Conservation (phyloP, 2,888 invertebrate genomes). For the Aleiodes testaceus region DNA sequence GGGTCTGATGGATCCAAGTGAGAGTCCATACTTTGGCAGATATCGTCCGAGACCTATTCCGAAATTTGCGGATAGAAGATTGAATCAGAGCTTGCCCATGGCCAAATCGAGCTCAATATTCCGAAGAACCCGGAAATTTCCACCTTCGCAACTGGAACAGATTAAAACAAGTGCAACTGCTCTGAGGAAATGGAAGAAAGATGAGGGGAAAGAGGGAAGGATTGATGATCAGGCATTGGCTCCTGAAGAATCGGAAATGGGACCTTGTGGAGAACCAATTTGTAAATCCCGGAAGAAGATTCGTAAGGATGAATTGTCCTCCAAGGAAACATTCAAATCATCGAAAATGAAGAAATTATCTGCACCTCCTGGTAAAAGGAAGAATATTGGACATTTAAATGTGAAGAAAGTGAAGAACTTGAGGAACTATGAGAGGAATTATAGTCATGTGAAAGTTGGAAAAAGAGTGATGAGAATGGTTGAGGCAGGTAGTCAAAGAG, state of each 20-base stretch:
- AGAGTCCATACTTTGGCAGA: slow-evolving; percentile 59
- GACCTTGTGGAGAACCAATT: slow-evolving; percentile 49
- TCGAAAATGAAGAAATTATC: not conserved
- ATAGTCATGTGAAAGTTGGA: slow-evolving; percentile 44
- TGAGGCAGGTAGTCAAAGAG: slow-evolving; percentile 35
- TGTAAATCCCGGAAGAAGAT: slow-evolving; percentile 44
- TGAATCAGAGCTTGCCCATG: not conserved
- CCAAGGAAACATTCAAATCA: slow-evolving; percentile 32
- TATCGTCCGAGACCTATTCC: slow-evolving; percentile 30
- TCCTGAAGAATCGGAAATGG: slow-evolving; percentile 33
- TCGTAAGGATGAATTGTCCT: not conserved
- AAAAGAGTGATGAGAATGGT: slow-evolving; percentile 51
- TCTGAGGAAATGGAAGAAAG: slow-evolving; percentile 37
- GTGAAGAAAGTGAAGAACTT: not conserved
- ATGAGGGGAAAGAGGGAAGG: slow-evolving; percentile 47
- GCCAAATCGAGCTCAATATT: not conserved
- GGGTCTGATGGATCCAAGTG: slow-evolving; percentile 58
- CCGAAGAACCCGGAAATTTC: not conserved
- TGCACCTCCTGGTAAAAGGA: not conserved
- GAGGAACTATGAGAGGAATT: slow-evolving; percentile 23
- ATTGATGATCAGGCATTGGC: slow-evolving; percentile 30
- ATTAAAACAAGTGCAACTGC: not conserved
- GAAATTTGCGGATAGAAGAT: slow-evolving; percentile 4
- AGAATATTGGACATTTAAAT: not conserved
- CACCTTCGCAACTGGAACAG: not conserved